A percentile compares a stretch with the other conserved stretches of the same genome.
Evolutionary conservation across 2,888 invertebrate species (phyloP).

Genomic region (Melolontha melolontha): DNA sequence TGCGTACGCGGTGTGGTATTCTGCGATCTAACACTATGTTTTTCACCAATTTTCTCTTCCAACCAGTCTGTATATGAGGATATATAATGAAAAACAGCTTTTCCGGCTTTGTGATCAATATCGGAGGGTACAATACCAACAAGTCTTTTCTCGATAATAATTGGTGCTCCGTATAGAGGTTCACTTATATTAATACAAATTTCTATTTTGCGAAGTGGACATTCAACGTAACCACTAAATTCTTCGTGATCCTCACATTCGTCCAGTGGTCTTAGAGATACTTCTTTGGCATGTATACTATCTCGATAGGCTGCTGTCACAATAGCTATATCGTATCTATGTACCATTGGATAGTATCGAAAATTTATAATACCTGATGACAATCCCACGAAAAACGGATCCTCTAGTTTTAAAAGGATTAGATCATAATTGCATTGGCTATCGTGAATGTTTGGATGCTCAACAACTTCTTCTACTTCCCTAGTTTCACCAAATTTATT

Average conservation of each 20-base stretch:
- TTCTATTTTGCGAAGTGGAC: background rate
- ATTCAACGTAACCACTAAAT: background rate
- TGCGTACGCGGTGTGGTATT: too few species aligned
- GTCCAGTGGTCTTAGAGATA: background rate
- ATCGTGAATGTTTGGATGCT: background rate
- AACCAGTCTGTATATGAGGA: background rate
- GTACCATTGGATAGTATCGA: background rate
- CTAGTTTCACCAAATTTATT: background rate
- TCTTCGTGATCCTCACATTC: background rate
- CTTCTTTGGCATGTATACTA: background rate
- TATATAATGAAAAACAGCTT: background rate
- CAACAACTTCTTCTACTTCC: background rate
- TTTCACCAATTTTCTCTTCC: background rate
- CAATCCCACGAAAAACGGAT: background rate
- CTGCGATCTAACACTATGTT: background rate
- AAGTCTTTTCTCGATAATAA: background rate
- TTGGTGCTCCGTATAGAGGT: background rate
- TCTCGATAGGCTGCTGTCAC: background rate
- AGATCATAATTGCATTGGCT: background rate
- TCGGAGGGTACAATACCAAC: background rate
- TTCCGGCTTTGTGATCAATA: background rate
- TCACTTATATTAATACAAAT: background rate
- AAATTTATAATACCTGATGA: background rate
- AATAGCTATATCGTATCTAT: background rate
- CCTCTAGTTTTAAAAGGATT: background rate